phyloP scores from a whole-genome alignment of 2,888 invertebrate species.

The Lepeophtheirus nordmannii region DNA sequence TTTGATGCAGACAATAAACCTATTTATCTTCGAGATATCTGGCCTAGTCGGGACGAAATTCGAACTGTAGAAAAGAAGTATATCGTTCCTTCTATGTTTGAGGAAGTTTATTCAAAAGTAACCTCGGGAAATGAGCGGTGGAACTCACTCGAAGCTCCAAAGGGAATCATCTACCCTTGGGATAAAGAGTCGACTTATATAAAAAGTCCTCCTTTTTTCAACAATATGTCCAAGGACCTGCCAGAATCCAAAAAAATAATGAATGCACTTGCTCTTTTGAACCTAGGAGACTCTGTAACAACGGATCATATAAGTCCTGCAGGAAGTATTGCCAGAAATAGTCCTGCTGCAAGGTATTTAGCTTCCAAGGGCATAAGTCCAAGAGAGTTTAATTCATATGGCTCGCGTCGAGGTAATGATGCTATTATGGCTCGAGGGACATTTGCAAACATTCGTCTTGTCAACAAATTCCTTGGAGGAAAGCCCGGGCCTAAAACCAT shows the following conservation, averaged over 20 bases:
- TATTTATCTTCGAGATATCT: slow-evolving; percentile 76
- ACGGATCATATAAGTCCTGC: slow-evolving; percentile 98
- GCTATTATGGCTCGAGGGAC: slow-evolving; percentile 86
- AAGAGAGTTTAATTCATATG: slow-evolving; percentile 92
- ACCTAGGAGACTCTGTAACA: slow-evolving; percentile 87
- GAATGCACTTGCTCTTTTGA: slow-evolving; percentile 62
- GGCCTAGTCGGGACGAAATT: slow-evolving; percentile 82
- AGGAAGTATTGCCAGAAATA: slow-evolving; percentile 85
- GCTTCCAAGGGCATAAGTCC: slow-evolving; percentile 54
- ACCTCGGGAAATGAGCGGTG: slow-evolving; percentile 53
- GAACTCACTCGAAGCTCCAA: slow-evolving; percentile 62
- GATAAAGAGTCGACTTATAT: slow-evolving; percentile 78
- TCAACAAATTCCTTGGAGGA: slow-evolving; percentile 35
- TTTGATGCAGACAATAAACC: slow-evolving; percentile 47
- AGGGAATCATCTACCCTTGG: slow-evolving; percentile 78
- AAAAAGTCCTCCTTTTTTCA: slow-evolving; percentile 87
- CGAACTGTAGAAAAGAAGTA: slow-evolving; percentile 67
- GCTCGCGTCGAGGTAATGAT: slow-evolving; percentile 89
- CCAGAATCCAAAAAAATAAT: slow-evolving; percentile 46
- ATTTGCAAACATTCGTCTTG: slow-evolving; percentile 44
- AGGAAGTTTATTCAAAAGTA: slow-evolving; percentile 65
- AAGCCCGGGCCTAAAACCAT: slow-evolving; percentile 39
- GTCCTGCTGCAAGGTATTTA: slow-evolving; percentile 67
- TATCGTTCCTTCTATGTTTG: slow-evolving; percentile 82
- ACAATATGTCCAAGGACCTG: slow-evolving; percentile 42